Conservation (phyloP, 2,888 invertebrate genomes). For the Griposia aprilina region DNA sequence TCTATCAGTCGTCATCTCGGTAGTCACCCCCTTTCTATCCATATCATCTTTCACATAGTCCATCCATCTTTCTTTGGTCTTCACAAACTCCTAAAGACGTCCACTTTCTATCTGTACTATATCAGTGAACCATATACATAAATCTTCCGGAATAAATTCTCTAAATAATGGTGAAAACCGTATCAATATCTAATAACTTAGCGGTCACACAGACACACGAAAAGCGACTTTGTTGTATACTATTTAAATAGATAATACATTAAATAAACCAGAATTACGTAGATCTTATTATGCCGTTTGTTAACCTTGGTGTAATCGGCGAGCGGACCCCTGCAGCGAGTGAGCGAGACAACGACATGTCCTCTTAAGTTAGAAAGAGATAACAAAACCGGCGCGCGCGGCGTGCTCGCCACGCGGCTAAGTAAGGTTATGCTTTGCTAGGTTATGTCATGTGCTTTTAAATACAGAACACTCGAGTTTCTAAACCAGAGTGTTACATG, state of each 20-base stretch:
- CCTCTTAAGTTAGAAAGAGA: constrained; percentile 63
- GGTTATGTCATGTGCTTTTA: constrained; percentile 77
- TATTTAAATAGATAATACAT: background rate
- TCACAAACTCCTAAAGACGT: too few species aligned
- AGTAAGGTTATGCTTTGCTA: constrained; percentile 73
- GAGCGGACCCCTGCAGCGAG: constrained; percentile 56
- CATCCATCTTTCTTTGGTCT: too few species aligned
- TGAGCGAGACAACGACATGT: constrained; percentile 36
- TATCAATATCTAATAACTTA: background rate
- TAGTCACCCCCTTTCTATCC: too few species aligned
- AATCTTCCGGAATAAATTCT: background rate
- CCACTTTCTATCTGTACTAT: background rate
- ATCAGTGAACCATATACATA: background rate
- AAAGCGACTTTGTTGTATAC: background rate
- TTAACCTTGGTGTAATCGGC: constrained; percentile 61
- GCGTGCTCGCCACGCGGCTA: constrained; percentile 80
- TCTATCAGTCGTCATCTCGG: too few species aligned
- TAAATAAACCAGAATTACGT: constrained; percentile 45
- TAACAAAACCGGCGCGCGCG: constrained; percentile 74
- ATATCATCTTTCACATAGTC: too few species aligned
- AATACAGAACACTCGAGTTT: constrained; percentile 6
- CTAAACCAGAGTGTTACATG: constrained; percentile 23
- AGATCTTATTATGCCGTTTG: constrained; percentile 32
- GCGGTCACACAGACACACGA: background rate
- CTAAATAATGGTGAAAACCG: background rate